Conservation (phyloP, 2,797 vertebrate genomes). For the Anguilla anguilla region DNA sequence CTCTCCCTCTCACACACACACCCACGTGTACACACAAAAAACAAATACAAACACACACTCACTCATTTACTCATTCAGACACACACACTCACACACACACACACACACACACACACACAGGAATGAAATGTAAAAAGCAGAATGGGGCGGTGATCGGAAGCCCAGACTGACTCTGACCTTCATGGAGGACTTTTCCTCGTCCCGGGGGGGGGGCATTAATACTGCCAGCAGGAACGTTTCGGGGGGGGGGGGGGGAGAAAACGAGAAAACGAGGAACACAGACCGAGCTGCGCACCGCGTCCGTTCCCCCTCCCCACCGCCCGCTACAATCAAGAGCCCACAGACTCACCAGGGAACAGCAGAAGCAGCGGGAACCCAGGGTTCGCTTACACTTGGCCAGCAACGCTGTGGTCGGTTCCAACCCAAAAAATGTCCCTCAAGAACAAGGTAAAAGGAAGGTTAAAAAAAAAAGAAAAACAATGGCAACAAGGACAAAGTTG, state of each 20-base stretch:
- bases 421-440: neutral
- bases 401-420: neutral
- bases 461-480: neutral
- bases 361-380: neutral
- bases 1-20: neutral
- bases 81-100: neutral
- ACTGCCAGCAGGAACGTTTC: neutral
- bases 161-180: neutral
- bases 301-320: neutral
- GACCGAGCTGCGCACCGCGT: neutral
- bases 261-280: neutral
- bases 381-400: neutral
- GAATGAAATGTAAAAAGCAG: slow-evolving; percentile 9
- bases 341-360: neutral
- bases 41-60: no score
- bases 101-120: neutral
- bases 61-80: neutral
- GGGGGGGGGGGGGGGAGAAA: neutral
- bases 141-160: neutral
- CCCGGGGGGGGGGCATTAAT: neutral
- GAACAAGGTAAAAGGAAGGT: neutral
- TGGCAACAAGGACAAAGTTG: neutral
- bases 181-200: neutral
- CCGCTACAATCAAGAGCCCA: neutral
- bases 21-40: neutral